Evolutionary conservation across 2,113 vertebrate species (phyloP).

Genomic region (Gobius niger): DNA sequence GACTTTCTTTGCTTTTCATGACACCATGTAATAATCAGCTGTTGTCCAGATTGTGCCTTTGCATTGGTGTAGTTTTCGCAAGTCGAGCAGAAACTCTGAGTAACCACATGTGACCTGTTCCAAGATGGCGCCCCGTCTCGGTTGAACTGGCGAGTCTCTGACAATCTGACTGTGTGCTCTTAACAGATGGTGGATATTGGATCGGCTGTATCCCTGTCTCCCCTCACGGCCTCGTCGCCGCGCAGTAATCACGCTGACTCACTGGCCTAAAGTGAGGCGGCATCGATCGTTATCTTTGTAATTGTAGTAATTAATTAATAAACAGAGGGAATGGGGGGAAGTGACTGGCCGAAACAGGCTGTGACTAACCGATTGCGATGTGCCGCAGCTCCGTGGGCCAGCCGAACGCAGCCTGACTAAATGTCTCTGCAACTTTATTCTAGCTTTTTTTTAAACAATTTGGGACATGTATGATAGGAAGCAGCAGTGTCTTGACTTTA

Average conservation of each 20-base stretch:
- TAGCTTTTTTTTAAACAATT: too few species aligned
- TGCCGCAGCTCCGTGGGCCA: constrained; percentile 7
- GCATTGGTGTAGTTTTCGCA: too few species aligned
- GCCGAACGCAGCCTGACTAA: constrained; percentile 35
- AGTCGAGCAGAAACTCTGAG: background rate
- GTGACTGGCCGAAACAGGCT: constrained; percentile 35
- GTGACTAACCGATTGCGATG: constrained; percentile 36
- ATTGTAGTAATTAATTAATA: constrained; percentile 55
- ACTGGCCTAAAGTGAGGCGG: constrained; percentile 31
- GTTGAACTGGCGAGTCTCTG: background rate
- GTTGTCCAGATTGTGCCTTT: background rate
- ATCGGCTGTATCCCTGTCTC: background rate
- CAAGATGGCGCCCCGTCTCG: background rate
- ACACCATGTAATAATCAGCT: too few species aligned
- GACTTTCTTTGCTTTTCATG: too few species aligned
- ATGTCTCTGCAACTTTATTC: constrained; percentile 21
- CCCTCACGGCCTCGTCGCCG: constrained; percentile 24
- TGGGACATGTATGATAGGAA: too few species aligned
- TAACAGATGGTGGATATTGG: constrained; percentile 5
- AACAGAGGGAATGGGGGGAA: constrained; percentile 36
- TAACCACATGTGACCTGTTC: background rate
- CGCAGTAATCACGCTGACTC: constrained; percentile 38
- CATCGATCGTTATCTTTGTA: constrained; percentile 43
- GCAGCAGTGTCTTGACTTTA: constrained; percentile 19
- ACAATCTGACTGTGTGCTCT: background rate